These are phyloP conservation scores for Brienomyrus longianalis DNA, from an alignment of 2,113 vertebrate genomes.

Conservation along the genomic window DNA sequence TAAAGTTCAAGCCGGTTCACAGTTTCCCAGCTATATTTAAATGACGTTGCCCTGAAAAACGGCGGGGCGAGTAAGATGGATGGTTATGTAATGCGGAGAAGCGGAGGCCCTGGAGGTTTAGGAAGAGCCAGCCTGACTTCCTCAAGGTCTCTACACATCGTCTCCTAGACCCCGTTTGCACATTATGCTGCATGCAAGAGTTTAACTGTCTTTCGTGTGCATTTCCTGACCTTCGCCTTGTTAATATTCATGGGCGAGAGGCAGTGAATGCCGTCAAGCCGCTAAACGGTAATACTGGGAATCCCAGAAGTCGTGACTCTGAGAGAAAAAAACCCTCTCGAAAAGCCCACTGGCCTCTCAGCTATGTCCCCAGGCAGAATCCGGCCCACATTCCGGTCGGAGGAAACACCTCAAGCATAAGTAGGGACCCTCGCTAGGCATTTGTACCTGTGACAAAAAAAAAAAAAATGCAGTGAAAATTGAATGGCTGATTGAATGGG, in stretches of 20 bases:
- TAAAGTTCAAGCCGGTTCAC: background rate
- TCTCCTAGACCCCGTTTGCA: background rate
- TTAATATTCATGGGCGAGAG: background rate
- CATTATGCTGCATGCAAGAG: background rate
- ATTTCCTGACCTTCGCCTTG: background rate
- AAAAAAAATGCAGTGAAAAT: slow-evolving; percentile 17
- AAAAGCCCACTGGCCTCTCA: background rate
- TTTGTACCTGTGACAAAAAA: background rate
- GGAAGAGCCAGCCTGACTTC: background rate
- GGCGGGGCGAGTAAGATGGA: background rate
- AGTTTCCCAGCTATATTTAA: background rate
- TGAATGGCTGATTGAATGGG: slow-evolving; percentile 27
- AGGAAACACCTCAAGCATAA: background rate
- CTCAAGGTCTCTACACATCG: background rate
- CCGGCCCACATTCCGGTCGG: background rate
- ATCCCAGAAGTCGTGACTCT: background rate
- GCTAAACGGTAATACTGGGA: background rate
- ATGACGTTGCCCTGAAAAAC: background rate
- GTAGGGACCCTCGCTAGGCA: background rate
- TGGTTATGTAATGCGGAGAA: background rate
- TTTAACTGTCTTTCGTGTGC: background rate
- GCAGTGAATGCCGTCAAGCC: background rate
- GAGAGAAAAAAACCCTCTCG: background rate
- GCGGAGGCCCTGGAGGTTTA: background rate
- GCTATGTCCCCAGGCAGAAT: background rate